These are phyloP conservation scores for Propithecus deckenii DNA, from an alignment of 2,797 vertebrate species.

Conservation along the genomic window DNA sequence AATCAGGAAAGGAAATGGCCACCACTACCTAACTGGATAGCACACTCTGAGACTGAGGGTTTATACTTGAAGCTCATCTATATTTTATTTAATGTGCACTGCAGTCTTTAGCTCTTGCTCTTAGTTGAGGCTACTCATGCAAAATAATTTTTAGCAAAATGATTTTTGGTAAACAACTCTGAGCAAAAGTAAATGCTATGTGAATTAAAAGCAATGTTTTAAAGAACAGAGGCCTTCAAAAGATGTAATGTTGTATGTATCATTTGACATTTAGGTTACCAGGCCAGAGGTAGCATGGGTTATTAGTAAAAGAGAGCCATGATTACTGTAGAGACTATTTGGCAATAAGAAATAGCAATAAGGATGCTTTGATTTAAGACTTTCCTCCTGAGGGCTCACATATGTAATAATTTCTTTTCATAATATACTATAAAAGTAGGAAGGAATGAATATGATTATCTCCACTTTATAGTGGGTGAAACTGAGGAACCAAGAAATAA, in stretches of 20 bases:
- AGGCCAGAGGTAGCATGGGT: constrained; percentile 25
- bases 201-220: constrained; percentile 29
- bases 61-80: neutral
- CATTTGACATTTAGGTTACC: constrained; percentile 62
- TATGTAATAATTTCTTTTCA: constrained; percentile 44
- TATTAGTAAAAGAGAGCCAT: constrained; percentile 50
- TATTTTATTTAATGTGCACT: no score
- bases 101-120: neutral
- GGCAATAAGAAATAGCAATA: constrained; percentile 10
- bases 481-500: constrained; percentile 49
- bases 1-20: neutral
- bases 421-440: neutral
- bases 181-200: neutral
- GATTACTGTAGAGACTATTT: constrained; percentile 34
- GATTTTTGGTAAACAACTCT: neutral
- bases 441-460: constrained; percentile 38
- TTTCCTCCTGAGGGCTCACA: neutral
- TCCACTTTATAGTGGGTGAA: constrained; percentile 54
- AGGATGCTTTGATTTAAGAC: constrained; percentile 48
- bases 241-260: neutral
- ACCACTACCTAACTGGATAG: neutral
- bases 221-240: constrained; percentile 3
- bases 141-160: neutral
- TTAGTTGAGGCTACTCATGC: neutral
- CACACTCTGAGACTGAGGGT: neutral